Base-by-base conservation (phyloP, 1,140 invertebrate species). In the Ips nitidus region DNA sequence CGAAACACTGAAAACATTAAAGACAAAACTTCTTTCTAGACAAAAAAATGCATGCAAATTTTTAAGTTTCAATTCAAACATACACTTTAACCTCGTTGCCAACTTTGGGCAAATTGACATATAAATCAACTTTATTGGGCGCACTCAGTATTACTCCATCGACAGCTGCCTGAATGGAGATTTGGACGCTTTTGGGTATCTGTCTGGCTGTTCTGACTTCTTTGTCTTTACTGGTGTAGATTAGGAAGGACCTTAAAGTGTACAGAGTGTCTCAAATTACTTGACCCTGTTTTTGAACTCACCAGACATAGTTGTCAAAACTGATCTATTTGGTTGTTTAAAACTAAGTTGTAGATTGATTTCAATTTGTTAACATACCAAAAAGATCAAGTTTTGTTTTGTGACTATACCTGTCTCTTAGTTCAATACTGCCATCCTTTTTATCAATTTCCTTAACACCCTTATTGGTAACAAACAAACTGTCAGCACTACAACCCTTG, bases 121-220 rank as follows among this genome's bases (percentile, higher is more conserved):
- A 70, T 3, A 70, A n/a, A 42, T 70, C 68, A 40, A 40, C 45
- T 41, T 63, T 57, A 64, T 58, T 41, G 2, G 68, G 68, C 4
- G 61, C 68, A 6, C 60, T 64, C 2, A 70, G 38, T 45, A 70
- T 70, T 1, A 70, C 41, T 8, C 68, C 68, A 41, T 64, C 64
- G 42, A 58, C 60, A 2, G 60, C 61, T 1, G 68, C 40, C 41
- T 59, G 41, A n/a, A 61, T 62, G 52, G 62, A 50, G 8, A 72
- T 72, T 4, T 65, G 50, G 3, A 66, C 37, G 7, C n/a, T 52
- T 66, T 70, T 71, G 2, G 77, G 78, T 42, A 74, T 70, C 7
- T 72, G 72, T 41, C 74, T 55, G 2, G 75, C 76, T 4, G 77
- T 75, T 72, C 71, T 74, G n/a, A 76, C 72, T 69, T 78, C 74